phyloP scores from a whole-genome alignment of 2,113 vertebrate species.

The Rhea pennata region DNA sequence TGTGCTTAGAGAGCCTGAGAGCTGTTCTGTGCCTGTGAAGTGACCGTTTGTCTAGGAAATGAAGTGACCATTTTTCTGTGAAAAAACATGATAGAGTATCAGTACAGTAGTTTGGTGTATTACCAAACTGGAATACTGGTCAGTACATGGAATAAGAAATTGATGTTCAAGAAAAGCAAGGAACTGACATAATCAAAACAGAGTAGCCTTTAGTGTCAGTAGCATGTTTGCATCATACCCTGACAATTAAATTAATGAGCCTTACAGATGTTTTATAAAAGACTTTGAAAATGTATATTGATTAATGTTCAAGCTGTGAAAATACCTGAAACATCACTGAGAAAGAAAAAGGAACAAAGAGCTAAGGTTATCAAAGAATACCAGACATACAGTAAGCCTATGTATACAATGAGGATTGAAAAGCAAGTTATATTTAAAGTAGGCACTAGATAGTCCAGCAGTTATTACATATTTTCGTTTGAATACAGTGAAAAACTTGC shows the following conservation, averaged over 20 bases:
- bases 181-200: background rate
- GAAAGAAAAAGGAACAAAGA: background rate
- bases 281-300: background rate
- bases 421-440: background rate
- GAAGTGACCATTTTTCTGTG: too few relatives aligned
- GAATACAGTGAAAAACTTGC: background rate
- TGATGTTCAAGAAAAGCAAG: background rate
- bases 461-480: background rate
- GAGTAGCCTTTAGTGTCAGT: background rate
- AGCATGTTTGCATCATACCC: background rate
- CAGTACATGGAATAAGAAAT: background rate
- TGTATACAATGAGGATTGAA: background rate
- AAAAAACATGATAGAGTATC: background rate
- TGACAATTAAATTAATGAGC: background rate
- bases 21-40: background rate
- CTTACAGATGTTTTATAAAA: background rate
- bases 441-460: background rate
- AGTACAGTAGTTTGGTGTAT: background rate
- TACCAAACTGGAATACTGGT: background rate
- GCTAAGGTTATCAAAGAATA: background rate
- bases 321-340: background rate
- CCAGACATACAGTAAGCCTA: background rate
- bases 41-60: background rate
- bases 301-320: background rate
- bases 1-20: accelerated